Percentiles rank a stretch among this genome's conserved stretches.
These are phyloP conservation scores for Aporophyla nigra DNA, from an alignment of 2,888 invertebrate genomes.

Conservation along the genomic window DNA sequence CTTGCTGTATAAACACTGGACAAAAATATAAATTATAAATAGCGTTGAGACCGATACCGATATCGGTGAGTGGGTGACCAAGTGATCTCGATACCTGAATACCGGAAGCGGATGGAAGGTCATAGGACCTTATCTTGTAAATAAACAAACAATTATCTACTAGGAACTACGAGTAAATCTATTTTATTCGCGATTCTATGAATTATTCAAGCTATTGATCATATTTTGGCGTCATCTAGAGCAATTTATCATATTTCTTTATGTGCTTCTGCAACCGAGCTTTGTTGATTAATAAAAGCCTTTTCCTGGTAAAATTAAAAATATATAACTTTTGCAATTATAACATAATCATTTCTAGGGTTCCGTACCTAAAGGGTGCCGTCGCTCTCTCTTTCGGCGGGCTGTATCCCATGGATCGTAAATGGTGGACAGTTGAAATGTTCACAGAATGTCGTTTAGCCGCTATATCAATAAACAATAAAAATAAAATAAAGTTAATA, in stretches of 20 bases:
- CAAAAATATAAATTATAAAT: slow-evolving; percentile 35
- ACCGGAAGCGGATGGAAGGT: slow-evolving; percentile 70
- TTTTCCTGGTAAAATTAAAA: neutral
- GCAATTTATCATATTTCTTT: neutral
- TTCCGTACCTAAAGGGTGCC: too few species aligned
- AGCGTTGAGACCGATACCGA: slow-evolving; percentile 24
- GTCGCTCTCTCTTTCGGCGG: too few species aligned
- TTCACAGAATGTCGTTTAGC: too few species aligned
- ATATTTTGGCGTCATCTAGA: slow-evolving; percentile 40
- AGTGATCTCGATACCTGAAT: slow-evolving; percentile 53
- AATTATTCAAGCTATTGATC: slow-evolving; percentile 68
- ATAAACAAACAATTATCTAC: slow-evolving; percentile 65
- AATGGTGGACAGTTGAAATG: too few species aligned
- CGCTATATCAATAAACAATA: too few species aligned
- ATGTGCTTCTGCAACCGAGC: neutral
- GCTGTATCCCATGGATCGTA: too few species aligned
- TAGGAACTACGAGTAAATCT: slow-evolving; percentile 71
- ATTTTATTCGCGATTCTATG: slow-evolving; percentile 64
- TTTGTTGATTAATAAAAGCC: neutral
- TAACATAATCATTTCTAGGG: too few species aligned
- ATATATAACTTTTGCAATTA: too few species aligned
- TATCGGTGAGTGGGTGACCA: slow-evolving; percentile 39
- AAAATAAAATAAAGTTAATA: too few species aligned
- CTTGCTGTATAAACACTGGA: slow-evolving; percentile 32
- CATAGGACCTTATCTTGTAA: slow-evolving; percentile 59